Conservation (phyloP, 2,113 vertebrate species). For the Pterocles burchelli region DNA sequence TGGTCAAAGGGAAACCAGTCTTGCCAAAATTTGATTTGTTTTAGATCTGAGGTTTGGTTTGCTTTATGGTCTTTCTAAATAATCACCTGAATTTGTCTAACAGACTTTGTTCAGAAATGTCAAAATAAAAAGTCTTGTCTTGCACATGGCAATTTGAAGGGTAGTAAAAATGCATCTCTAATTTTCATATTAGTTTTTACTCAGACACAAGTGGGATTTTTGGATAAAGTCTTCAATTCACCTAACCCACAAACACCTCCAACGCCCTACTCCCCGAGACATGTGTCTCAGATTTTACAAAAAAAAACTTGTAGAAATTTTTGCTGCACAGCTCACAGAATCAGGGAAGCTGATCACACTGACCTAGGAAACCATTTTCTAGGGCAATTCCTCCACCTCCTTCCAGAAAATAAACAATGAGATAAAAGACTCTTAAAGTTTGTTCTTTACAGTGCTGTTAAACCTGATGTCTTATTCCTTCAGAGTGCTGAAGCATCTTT, state of each 20-base stretch:
- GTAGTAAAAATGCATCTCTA: not conserved
- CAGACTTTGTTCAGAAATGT: not conserved
- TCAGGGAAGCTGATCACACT: not conserved
- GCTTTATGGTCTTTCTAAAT: not conserved
- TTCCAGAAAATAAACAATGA: not conserved
- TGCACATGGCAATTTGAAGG: not conserved
- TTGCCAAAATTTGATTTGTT: not conserved
- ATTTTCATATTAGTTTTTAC: not conserved
- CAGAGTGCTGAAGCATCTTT: not conserved
- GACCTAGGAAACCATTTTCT: not conserved
- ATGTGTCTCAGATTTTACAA: not conserved
- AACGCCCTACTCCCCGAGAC: not conserved
- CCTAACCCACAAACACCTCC: not conserved
- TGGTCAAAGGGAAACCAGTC: not conserved
- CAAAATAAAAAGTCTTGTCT: not conserved
- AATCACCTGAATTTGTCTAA: not conserved
- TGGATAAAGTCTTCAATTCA: not conserved
- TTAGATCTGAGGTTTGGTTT: not conserved
- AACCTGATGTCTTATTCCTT: not conserved
- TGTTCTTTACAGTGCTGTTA: not conserved
- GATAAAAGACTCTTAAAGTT: not conserved
- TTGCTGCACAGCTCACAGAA: not conserved
- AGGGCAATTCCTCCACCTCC: not conserved
- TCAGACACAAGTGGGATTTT: not conserved
- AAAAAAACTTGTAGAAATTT: not conserved